Conservation (phyloP, 2,797 vertebrate genomes). For the Lepidocolaptes lacrymiger region DNA sequence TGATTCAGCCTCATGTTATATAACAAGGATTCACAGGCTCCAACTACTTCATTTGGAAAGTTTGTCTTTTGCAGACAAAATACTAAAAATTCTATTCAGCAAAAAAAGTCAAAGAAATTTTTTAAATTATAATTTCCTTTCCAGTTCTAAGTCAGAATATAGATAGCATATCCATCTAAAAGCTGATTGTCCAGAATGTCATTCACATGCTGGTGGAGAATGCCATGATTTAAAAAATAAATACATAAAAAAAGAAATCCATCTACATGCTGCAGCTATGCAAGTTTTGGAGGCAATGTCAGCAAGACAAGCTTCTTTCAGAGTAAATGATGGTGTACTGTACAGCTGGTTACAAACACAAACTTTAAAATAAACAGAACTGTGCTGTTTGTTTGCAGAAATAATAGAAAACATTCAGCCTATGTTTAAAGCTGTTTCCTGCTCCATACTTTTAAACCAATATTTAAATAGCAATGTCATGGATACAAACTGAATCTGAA, state of each 20-base stretch:
- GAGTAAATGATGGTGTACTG: background rate
- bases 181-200: background rate
- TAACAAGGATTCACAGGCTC: background rate
- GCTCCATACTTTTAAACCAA: background rate
- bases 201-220: background rate
- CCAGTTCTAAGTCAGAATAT: background rate
- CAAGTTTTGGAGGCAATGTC: background rate
- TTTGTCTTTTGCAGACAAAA: background rate
- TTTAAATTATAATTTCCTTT: background rate
- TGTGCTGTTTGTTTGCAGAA: background rate
- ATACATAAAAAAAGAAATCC: background rate
- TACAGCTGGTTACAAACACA: background rate
- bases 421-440: background rate
- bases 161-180: background rate
- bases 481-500: background rate
- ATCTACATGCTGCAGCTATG: background rate
- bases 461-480: background rate
- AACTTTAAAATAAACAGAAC: background rate
- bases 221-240: background rate
- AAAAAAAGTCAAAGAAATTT: background rate
- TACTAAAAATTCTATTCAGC: background rate
- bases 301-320: background rate
- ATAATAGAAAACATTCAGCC: background rate
- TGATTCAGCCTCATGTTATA: fast-evolving
- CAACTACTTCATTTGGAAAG: background rate